Evolutionary conservation across 2,113 vertebrate species (phyloP).

Genomic region (Triplophysa rosa): DNA sequence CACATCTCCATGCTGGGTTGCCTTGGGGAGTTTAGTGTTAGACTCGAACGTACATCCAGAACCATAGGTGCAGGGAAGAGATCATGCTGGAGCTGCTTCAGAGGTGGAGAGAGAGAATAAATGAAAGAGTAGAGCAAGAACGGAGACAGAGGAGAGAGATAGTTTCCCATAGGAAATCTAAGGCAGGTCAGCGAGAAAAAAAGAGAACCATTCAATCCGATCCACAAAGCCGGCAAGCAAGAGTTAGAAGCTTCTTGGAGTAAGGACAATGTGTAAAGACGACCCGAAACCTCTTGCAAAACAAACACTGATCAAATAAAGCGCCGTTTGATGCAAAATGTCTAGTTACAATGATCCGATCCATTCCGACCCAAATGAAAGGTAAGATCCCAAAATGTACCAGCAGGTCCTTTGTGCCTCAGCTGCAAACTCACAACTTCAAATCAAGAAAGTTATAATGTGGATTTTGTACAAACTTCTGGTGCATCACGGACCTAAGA

Average conservation of each 20-base stretch:
- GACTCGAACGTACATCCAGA: conserved; percentile 14
- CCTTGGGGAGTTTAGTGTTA: conserved; percentile 36
- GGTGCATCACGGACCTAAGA: conserved; percentile 67
- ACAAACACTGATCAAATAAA: background rate
- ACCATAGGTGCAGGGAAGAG: conserved; percentile 28
- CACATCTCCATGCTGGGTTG: background rate
- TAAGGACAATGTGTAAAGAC: background rate
- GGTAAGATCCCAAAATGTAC: background rate
- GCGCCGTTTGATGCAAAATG: background rate
- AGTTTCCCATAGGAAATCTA: conserved; percentile 66
- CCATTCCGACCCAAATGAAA: background rate
- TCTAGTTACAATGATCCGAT: background rate
- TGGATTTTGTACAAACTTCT: conserved; percentile 52
- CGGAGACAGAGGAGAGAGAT: conserved; percentile 44
- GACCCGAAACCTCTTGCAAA: conserved; percentile 7
- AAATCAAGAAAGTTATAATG: conserved; percentile 34
- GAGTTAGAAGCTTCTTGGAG: background rate
- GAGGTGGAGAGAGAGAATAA: conserved; percentile 49
- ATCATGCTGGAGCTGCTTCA: conserved; percentile 27
- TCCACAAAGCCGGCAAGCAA: conserved; percentile 19
- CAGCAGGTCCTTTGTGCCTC: background rate
- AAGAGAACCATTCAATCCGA: background rate
- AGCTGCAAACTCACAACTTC: conserved; percentile 27
- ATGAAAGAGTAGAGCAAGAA: conserved; percentile 32
- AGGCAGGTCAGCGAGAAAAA: conserved; percentile 73